Percentiles rank a stretch among this genome's conserved stretches.
phyloP scores from a whole-genome alignment of 2,113 vertebrate species.

The Varanus komodoensis region DNA sequence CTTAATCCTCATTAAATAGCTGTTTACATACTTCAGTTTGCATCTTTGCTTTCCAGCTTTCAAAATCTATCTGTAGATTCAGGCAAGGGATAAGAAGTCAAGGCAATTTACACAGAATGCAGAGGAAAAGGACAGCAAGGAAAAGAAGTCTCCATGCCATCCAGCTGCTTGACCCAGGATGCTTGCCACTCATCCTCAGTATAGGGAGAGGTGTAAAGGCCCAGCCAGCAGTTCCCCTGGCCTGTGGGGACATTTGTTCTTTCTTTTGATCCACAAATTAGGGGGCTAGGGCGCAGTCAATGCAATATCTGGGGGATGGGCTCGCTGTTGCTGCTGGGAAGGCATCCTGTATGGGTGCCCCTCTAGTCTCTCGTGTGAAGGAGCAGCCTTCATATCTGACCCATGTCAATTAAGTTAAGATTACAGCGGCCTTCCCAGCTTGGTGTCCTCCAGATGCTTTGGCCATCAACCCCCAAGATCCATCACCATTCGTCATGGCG shows the following conservation, averaged over 20 bases:
- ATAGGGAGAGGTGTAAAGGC: not conserved
- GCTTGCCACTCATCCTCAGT: not conserved
- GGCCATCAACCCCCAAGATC: no score
- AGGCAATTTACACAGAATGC: not conserved
- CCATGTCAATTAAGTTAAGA: not conserved
- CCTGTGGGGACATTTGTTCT: not conserved
- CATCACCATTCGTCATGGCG: no score
- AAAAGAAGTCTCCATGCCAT: not conserved
- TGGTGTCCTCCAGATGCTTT: no score
- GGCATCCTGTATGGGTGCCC: not conserved
- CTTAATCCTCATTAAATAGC: conserved; percentile 52
- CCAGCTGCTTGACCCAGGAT: not conserved
- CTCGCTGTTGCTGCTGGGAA: not conserved
- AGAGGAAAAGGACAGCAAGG: not conserved
- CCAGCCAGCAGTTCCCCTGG: not conserved
- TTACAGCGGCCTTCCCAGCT: no score
- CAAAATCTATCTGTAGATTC: not conserved
- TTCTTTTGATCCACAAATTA: not conserved
- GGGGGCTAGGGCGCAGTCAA: accelerated
- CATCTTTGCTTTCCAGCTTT: conserved; percentile 12
- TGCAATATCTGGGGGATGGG: not conserved
- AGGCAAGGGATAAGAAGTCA: not conserved
- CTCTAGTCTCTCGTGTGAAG: not conserved
- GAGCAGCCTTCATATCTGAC: not conserved
- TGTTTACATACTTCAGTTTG: conserved; percentile 28